Base-by-base conservation (phyloP, 2,113 vertebrate genomes). In the Phylloscopus whistleri region DNA sequence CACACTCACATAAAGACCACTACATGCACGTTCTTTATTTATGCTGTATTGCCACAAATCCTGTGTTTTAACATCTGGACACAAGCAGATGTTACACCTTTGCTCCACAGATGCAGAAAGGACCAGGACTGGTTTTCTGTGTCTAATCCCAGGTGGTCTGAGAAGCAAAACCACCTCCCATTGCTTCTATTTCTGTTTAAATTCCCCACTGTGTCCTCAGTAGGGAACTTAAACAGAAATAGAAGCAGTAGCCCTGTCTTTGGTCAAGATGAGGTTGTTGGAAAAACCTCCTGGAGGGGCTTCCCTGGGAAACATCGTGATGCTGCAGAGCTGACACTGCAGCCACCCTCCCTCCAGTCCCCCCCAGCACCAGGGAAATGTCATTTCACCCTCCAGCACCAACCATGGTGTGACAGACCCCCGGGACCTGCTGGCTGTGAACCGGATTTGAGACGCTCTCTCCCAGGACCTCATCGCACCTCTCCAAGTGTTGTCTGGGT, bases 51-150 rank as follows among this genome's bases (percentile, higher is more conserved):
- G 24, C 16, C 28, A 1, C 5, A 24, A 30, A 46, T 46, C 24
- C 69, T 4, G 12, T 2, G 11, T 10, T 60, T 35, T 6, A 16
- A 6, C 31, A 23, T 7, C 39, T 27, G 62, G 21, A 12, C 2
- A 5, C 1, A 1, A 0, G 15, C 12, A 43, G 43, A 13, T 11
- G 18, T 24, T 6, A 0, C 2, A 3, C 8, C 22, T 46, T 53
- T 3, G 9, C 24, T n/a, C 31, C 13, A 10, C 23, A 14, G 35
- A 19, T 2, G 19, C 62, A 35, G 37, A 21, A 19, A 69, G 9
- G 17, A 68, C n/a, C 62, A 7, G 0, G 5, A 1, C 21, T 35
- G 16, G 7, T 20, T 31, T 70, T 30, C 39, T 28, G 2, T 30
- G 1, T 10, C 75, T 27, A 9, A 44, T 30, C 35, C 74, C 67